Conservation (phyloP, 2,113 vertebrate species). For the Stegostoma tigrinum region DNA sequence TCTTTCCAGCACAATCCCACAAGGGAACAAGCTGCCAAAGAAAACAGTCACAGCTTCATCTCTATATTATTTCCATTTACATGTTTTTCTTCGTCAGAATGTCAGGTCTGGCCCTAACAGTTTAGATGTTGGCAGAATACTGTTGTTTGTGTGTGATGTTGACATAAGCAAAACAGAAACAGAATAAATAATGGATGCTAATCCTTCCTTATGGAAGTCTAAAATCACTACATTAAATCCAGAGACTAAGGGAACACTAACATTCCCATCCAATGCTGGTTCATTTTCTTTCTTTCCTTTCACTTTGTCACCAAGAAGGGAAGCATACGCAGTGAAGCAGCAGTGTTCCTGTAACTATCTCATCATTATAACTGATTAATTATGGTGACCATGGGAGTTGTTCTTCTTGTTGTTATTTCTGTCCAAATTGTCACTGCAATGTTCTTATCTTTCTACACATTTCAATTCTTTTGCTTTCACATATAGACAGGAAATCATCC, state of each 20-base stretch:
- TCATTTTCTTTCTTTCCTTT: background rate
- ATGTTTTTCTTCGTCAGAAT: too few species aligned
- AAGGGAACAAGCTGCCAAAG: too few species aligned
- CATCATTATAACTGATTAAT: background rate
- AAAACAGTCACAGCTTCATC: too few species aligned
- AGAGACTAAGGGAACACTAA: background rate
- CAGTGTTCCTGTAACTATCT: background rate
- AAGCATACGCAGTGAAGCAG: background rate
- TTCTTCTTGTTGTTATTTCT: background rate
- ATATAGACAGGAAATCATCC: background rate
- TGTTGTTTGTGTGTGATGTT: too few species aligned
- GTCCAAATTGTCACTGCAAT: background rate
- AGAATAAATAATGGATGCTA: too few species aligned
- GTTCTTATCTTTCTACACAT: background rate
- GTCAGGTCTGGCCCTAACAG: too few species aligned
- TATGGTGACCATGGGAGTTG: background rate
- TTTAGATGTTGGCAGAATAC: too few species aligned
- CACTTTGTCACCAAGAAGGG: background rate
- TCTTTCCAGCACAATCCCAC: too few species aligned
- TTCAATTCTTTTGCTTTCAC: background rate
- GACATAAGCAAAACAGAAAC: too few species aligned
- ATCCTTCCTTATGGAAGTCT: too few species aligned
- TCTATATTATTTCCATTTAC: too few species aligned
- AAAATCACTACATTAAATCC: too few species aligned
- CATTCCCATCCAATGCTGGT: background rate